phyloP scores from a whole-genome alignment of 2,113 vertebrate genomes.

The Puffinus mauretanicus region DNA sequence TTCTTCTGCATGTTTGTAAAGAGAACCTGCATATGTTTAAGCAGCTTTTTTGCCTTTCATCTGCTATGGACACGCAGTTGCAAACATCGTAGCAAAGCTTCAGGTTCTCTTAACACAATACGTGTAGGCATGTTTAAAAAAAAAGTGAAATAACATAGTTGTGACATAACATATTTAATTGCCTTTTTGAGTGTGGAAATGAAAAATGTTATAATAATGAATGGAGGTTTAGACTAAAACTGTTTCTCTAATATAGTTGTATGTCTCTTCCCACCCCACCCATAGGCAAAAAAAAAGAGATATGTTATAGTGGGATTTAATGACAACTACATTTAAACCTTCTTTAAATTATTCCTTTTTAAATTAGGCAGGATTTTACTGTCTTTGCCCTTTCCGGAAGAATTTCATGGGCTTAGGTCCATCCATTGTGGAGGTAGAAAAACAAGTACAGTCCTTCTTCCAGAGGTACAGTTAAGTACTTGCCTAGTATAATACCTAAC shows the following conservation, averaged over 20 bases:
- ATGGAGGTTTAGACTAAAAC: not conserved
- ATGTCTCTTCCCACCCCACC: not conserved
- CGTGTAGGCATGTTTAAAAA: not conserved
- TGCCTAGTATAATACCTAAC: not conserved
- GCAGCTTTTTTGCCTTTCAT: not conserved
- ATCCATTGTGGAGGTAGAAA: not conserved
- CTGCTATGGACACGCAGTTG: not conserved
- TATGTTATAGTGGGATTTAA: not conserved
- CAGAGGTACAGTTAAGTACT: not conserved
- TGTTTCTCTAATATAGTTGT: not conserved
- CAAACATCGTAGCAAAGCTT: not conserved
- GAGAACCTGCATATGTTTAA: not conserved
- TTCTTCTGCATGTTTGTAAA: conserved; percentile 25
- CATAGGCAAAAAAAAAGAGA: not conserved
- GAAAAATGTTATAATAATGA: not conserved
- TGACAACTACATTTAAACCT: not conserved
- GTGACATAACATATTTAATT: not conserved
- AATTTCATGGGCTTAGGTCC: not conserved
- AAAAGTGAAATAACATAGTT: not conserved
- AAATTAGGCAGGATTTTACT: not conserved
- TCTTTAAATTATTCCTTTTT: not conserved
- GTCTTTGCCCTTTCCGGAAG: not conserved
- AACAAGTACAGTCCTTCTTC: not conserved
- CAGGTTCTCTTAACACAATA: not conserved
- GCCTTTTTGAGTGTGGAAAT: not conserved